Evolutionary conservation across 2,113 vertebrate genomes (phyloP).

Genomic region (Ramphastos sulfuratus): DNA sequence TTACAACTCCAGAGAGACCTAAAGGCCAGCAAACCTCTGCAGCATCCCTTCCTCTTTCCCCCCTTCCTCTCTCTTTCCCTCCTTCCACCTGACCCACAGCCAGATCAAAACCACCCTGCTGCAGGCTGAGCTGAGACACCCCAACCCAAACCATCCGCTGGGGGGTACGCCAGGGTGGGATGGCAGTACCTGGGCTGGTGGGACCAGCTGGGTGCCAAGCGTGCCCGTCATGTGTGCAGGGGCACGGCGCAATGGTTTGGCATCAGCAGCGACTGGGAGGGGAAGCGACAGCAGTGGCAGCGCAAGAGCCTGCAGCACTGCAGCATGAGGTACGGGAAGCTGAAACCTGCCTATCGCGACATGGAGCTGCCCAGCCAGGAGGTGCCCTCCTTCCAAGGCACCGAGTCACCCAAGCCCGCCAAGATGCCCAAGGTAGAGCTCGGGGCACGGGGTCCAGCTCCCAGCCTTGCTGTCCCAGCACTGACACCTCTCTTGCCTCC

Average conservation of each 20-base stretch:
- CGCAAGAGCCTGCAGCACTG: conserved; percentile 92
- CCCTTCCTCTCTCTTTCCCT: not conserved
- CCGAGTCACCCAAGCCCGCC: conserved; percentile 83
- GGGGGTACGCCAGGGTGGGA: not conserved
- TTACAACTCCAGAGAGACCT: not conserved
- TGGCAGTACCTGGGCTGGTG: too few species aligned
- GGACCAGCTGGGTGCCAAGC: not conserved
- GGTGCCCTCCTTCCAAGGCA: conserved; percentile 77
- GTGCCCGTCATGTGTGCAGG: conserved; percentile 6
- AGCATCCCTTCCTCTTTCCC: not conserved
- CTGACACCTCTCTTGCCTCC: not conserved
- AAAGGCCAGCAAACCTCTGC: not conserved
- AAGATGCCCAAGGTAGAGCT: conserved; percentile 88
- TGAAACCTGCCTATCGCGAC: conserved; percentile 90
- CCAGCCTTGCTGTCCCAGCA: not conserved
- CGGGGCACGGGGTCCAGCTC: fast-evolving
- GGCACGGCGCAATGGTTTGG: conserved; percentile 95
- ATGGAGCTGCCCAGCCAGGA: conserved; percentile 86
- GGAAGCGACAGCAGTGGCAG: conserved; percentile 91
- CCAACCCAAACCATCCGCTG: fast-evolving
- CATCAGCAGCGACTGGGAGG: conserved; percentile 87
- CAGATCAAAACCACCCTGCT: not conserved
- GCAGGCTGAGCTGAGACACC: not conserved
- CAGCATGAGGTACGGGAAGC: conserved; percentile 90
- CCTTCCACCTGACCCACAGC: not conserved